phyloP scores from a whole-genome alignment of 2,113 vertebrate species.

The Gymnocephalus cernua region DNA sequence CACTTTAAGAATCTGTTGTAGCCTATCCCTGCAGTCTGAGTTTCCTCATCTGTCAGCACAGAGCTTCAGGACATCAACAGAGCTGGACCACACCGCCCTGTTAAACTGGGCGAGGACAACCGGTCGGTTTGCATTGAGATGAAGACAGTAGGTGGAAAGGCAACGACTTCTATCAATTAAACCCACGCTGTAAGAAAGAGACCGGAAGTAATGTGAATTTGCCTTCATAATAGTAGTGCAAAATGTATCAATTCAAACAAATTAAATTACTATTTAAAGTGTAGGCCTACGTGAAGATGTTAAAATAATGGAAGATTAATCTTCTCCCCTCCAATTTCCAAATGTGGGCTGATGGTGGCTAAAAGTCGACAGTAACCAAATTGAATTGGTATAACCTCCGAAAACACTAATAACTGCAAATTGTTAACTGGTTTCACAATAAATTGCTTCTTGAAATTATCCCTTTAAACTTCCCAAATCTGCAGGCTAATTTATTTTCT shows the following conservation, averaged over 20 bases:
- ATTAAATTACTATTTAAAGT: too few species aligned
- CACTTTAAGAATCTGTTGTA: too few species aligned
- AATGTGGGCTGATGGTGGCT: neutral
- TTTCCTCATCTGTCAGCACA: constrained; percentile 3
- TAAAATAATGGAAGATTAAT: neutral
- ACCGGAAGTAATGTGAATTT: neutral
- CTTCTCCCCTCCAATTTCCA: neutral
- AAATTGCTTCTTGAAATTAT: neutral
- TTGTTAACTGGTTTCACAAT: neutral
- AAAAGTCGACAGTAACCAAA: neutral
- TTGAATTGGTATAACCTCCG: too few species aligned
- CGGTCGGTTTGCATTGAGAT: constrained; percentile 63
- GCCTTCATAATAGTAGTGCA: constrained; percentile 36
- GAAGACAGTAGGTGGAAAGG: neutral
- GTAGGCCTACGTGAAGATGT: too few species aligned
- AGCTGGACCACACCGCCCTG: constrained; percentile 18
- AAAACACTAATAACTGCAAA: too few species aligned
- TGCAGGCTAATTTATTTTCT: neutral
- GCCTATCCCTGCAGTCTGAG: too few species aligned
- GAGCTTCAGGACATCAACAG: constrained; percentile 1
- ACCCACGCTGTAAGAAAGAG: accelerated
- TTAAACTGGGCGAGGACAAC: constrained; percentile 46
- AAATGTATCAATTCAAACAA: neutral
- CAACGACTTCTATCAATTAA: neutral
- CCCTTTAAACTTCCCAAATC: too few species aligned